A percentile compares a stretch with the other conserved stretches of the same genome.
These are phyloP conservation scores for Baryphthengus martii DNA, from an alignment of 2,113 vertebrate species.

Conservation along the genomic window DNA sequence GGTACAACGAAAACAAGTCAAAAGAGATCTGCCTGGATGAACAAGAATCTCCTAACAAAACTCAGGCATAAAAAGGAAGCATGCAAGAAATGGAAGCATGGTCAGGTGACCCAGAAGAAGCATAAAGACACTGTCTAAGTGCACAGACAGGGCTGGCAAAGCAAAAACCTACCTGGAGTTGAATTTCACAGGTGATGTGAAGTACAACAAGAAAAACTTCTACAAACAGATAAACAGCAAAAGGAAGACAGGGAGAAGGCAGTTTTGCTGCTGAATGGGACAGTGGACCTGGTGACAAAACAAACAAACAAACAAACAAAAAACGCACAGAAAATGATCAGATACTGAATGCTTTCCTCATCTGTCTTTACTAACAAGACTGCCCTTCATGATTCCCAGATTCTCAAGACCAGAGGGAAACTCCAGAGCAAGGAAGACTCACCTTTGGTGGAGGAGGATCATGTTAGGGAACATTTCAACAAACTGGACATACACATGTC, in stretches of 20 bases:
- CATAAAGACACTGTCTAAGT: background rate
- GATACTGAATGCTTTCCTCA: background rate
- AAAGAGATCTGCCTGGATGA: too few species aligned
- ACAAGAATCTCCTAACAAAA: background rate
- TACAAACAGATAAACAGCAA: background rate
- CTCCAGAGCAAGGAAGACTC: background rate
- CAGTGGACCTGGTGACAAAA: background rate
- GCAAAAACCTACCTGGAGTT: background rate
- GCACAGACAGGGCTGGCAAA: background rate
- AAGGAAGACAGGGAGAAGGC: background rate
- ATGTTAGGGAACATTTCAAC: background rate
- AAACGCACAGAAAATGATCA: background rate
- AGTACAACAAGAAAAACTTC: background rate
- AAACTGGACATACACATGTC: fast-evolving
- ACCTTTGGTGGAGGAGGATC: background rate
- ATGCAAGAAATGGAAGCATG: background rate
- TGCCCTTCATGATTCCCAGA: background rate
- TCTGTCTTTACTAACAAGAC: background rate
- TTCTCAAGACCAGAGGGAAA: background rate
- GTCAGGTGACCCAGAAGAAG: background rate
- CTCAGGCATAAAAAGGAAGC: background rate
- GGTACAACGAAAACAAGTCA: too few species aligned
- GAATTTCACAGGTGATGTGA: background rate
- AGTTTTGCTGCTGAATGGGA: background rate
- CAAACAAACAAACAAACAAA: too few species aligned